These are phyloP conservation scores for Xanthorhoe designata DNA, from an alignment of 2,888 invertebrate genomes.

Conservation along the genomic window DNA sequence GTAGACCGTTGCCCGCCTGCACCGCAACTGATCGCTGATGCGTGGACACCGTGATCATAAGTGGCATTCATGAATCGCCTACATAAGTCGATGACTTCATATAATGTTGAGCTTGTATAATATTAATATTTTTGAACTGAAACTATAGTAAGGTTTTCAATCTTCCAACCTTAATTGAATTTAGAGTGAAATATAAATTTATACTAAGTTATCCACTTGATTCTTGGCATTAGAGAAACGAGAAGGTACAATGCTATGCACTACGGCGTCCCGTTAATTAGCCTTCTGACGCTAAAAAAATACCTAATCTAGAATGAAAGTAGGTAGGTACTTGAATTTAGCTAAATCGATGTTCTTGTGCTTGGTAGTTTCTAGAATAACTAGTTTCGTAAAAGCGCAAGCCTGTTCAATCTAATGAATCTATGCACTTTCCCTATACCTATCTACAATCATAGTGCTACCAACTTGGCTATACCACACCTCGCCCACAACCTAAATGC, in stretches of 20 bases:
- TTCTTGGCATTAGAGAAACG: too few relatives aligned
- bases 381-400: constrained; percentile 24
- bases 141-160: too few relatives aligned
- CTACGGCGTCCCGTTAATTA: too few relatives aligned
- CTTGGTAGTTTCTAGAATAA: constrained; percentile 24
- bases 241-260: too few relatives aligned
- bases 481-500: too few relatives aligned
- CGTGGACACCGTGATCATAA: constrained; percentile 1
- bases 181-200: too few relatives aligned
- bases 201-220: too few relatives aligned
- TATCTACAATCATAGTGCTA: background rate
- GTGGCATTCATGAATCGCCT: background rate
- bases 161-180: too few relatives aligned
- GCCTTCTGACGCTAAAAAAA: too few relatives aligned
- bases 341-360: constrained; percentile 2
- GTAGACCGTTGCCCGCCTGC: constrained; percentile 35
- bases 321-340: background rate
- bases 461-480: too few relatives aligned
- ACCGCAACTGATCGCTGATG: constrained; percentile 34
- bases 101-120: background rate
- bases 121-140: too few relatives aligned
- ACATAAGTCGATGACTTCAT: background rate
- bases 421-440: constrained; percentile 26
- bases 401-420: constrained; percentile 30
- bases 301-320: background rate